phyloP scores from a whole-genome alignment of 2,888 invertebrate species.

The Margaritifera margaritifera region DNA sequence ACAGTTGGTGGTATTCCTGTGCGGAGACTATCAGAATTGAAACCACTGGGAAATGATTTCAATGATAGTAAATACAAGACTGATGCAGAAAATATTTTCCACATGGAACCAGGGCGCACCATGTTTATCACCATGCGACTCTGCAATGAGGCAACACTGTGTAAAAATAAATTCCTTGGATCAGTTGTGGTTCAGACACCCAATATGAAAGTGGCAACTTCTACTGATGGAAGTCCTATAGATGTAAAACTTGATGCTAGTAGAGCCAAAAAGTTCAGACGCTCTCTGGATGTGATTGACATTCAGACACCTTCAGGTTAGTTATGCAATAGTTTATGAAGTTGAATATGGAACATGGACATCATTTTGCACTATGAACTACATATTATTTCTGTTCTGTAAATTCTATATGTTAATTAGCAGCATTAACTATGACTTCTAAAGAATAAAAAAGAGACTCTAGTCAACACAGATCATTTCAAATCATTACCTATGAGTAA shows the following conservation, averaged over 20 bases:
- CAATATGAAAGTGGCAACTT: constrained; percentile 26
- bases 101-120: constrained; percentile 48
- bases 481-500: too few relatives aligned
- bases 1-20: constrained; percentile 20
- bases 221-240: constrained; percentile 32
- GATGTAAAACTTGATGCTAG: constrained; percentile 4
- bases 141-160: constrained; percentile 47
- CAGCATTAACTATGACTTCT: too few relatives aligned
- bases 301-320: too few relatives aligned
- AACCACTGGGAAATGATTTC: constrained; percentile 16
- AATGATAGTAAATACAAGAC: constrained; percentile 12
- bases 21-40: constrained; percentile 32
- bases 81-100: constrained; percentile 27
- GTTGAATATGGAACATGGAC: too few relatives aligned
- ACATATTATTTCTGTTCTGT: too few relatives aligned
- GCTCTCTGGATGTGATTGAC: too few relatives aligned
- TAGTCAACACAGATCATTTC: too few relatives aligned
- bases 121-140: constrained; percentile 39
- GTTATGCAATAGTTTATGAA: too few relatives aligned
- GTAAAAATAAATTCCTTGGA: constrained; percentile 36
- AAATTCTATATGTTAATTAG: too few relatives aligned
- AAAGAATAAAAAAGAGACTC: too few relatives aligned
- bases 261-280: too few relatives aligned
- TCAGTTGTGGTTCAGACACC: constrained; percentile 29
- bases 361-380: too few relatives aligned